Percentiles rank a stretch among this genome's conserved stretches.
phyloP scores from a whole-genome alignment of 2,113 vertebrate genomes.

The Numida meleagris region DNA sequence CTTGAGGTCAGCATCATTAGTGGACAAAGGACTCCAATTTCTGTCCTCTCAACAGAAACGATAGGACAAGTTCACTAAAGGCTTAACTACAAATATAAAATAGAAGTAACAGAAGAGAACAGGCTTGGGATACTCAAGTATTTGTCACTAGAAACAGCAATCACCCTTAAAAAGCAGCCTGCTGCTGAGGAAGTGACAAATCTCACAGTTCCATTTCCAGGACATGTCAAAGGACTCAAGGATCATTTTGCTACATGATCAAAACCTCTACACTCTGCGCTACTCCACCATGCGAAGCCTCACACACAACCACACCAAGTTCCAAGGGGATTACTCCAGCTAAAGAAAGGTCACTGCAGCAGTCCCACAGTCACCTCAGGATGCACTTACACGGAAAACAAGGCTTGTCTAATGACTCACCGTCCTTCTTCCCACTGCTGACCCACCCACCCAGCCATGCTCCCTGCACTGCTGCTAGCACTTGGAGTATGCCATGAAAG shows the following conservation, averaged over 20 bases:
- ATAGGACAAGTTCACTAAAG: neutral
- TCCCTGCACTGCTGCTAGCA: neutral
- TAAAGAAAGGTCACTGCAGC: neutral
- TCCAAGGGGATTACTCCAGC: neutral
- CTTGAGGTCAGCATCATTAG: neutral
- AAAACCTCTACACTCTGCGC: neutral
- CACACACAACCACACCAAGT: neutral
- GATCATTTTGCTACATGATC: neutral
- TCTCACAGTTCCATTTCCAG: neutral
- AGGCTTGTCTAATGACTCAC: neutral
- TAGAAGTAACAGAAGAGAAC: neutral
- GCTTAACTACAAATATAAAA: neutral
- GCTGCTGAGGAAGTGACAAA: neutral
- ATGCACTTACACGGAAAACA: fast-evolving
- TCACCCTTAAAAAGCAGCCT: neutral
- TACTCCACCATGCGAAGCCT: neutral
- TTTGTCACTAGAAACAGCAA: neutral
- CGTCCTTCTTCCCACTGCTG: neutral
- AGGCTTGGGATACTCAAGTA: neutral
- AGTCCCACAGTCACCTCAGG: neutral
- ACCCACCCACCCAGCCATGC: neutral
- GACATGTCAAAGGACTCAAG: neutral
- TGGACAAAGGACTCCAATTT: neutral
- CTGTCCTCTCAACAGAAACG: neutral
- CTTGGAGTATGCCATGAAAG: neutral